Conservation (phyloP, 2,888 invertebrate species). For the Perdita meconis region DNA sequence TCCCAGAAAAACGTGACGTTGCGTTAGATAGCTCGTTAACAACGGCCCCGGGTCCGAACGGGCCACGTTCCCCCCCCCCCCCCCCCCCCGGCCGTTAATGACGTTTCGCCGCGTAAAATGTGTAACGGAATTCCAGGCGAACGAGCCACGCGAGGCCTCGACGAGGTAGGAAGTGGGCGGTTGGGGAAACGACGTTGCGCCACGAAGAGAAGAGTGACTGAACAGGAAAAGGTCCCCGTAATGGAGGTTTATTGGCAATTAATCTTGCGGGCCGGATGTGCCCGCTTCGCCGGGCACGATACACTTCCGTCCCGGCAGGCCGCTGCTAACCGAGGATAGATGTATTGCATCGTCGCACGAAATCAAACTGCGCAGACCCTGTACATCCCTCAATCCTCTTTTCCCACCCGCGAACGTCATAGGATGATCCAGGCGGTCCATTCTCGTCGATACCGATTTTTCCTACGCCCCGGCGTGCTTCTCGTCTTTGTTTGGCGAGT, state of each 20-base stretch:
- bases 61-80: too few species aligned
- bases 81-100: background rate
- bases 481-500: slow-evolving; percentile 40
- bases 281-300: slow-evolving; percentile 74
- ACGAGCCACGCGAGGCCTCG: slow-evolving; percentile 16
- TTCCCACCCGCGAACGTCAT: background rate
- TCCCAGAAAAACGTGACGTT: background rate
- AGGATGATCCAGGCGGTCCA: slow-evolving; percentile 21
- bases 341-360: slow-evolving; percentile 70
- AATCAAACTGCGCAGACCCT: slow-evolving; percentile 67
- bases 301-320: slow-evolving; percentile 73
- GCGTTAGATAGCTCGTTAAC: slow-evolving; percentile 17
- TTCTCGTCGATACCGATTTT: slow-evolving; percentile 43
- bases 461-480: background rate
- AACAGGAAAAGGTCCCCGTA: slow-evolving; percentile 69
- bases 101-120: slow-evolving; percentile 30
- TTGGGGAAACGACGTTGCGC: slow-evolving; percentile 47
- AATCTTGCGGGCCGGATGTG: slow-evolving; percentile 75
- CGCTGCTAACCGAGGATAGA: slow-evolving; percentile 71
- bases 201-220: slow-evolving; percentile 71
- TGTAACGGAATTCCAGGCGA: slow-evolving; percentile 34
- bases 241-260: slow-evolving; percentile 77
- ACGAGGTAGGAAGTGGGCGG: slow-evolving; percentile 28
- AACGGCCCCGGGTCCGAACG: background rate
- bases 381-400: background rate